phyloP scores from a whole-genome alignment of 1,140 invertebrate genomes.

The Galleria mellonella region DNA sequence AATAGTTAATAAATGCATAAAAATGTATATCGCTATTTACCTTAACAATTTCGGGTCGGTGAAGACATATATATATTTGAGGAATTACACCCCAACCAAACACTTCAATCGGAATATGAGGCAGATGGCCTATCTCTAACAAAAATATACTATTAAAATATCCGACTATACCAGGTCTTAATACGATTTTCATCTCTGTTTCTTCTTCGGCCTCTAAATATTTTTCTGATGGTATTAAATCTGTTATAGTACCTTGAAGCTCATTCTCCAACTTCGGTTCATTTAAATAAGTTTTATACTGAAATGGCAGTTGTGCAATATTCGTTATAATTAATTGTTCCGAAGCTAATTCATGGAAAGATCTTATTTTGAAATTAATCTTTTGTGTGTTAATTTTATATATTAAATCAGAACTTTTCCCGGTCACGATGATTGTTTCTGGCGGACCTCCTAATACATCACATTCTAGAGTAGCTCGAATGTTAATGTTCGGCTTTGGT shows the following conservation, averaged over 20 bases:
- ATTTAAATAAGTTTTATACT: slow-evolving; percentile 55
- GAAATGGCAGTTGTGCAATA: slow-evolving; percentile 44
- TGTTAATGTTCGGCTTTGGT: slow-evolving; percentile 40
- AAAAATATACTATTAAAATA: slow-evolving; percentile 50
- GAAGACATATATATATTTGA: slow-evolving; percentile 51
- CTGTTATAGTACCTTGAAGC: slow-evolving; percentile 42
- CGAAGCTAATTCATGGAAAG: slow-evolving; percentile 53
- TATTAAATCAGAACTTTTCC: slow-evolving; percentile 53
- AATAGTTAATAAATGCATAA: not conserved
- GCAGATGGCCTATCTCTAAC: slow-evolving; percentile 55
- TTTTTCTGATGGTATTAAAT: slow-evolving; percentile 41
- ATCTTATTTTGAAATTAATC: slow-evolving; percentile 62
- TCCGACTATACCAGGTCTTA: slow-evolving; percentile 52
- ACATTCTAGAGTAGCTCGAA: slow-evolving; percentile 52
- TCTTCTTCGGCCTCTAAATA: slow-evolving; percentile 40
- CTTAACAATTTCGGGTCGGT: slow-evolving; percentile 29
- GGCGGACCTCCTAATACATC: slow-evolving; percentile 56
- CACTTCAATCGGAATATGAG: slow-evolving; percentile 51
- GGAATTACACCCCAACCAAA: slow-evolving; percentile 63
- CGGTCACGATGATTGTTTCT: slow-evolving; percentile 45
- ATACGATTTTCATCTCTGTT: slow-evolving; percentile 37
- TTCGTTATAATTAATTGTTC: slow-evolving; percentile 47
- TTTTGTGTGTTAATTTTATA: slow-evolving; percentile 44
- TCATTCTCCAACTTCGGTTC: slow-evolving; percentile 38
- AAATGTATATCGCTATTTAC: slow-evolving; percentile 24